Evolutionary conservation across 2,113 vertebrate species (phyloP).

Genomic region (Pollachius pollachius): DNA sequence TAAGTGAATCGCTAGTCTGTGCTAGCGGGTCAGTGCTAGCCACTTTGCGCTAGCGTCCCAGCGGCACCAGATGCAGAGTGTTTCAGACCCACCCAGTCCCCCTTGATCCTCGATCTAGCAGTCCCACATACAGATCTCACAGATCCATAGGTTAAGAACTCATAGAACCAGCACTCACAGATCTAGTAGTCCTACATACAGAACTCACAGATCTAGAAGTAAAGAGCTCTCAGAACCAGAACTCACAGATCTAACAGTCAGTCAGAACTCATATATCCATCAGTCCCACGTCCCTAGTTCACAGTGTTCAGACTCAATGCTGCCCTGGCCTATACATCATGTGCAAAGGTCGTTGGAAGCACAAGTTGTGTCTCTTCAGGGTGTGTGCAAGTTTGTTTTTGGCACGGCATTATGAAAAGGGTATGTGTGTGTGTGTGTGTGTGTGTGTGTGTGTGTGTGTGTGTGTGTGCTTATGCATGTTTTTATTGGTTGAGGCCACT

Average conservation of each 20-base stretch:
- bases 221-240: conserved; percentile 34
- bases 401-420: background rate
- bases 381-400: conserved; percentile 39
- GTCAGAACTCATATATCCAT: no score
- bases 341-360: conserved; percentile 30
- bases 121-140: no score
- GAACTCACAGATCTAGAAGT: no score
- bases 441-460: conserved; percentile 3
- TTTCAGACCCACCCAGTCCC: no score
- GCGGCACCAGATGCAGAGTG: no score
- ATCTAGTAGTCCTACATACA: no score
- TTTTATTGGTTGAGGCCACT: conserved; percentile 24
- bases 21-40: no score
- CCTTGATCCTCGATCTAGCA: no score
- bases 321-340: conserved; percentile 1
- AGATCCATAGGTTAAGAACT: background rate
- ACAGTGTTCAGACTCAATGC: no score
- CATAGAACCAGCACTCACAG: conserved; percentile 35
- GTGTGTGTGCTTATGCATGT: conserved; percentile 17
- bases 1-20: no score
- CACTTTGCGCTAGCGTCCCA: no score
- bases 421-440: conserved; percentile 17
- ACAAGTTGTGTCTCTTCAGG: conserved; percentile 22
- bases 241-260: conserved; percentile 39
- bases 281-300: no score